Evolutionary conservation across 2,113 vertebrate genomes (phyloP).

Genomic region (Deroptyus accipitrinus): DNA sequence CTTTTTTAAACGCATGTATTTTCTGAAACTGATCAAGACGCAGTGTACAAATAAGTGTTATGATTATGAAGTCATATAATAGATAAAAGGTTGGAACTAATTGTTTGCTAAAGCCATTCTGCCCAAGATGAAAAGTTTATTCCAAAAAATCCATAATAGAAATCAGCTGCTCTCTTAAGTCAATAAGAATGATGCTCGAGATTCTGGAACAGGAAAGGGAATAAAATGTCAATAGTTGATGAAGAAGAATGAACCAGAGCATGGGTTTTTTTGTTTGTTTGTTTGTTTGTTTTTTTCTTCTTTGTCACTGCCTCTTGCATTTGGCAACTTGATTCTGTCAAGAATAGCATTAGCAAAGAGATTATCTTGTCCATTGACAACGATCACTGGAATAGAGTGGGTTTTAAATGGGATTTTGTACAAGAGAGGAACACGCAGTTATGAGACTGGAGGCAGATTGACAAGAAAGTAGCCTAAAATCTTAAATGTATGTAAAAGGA

Average conservation of each 20-base stretch:
- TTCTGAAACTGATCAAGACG: not conserved
- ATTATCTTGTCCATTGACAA: not conserved
- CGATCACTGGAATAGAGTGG: not conserved
- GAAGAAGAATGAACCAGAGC: not conserved
- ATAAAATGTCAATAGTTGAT: not conserved
- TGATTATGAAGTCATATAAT: not conserved
- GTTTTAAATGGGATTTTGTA: not conserved
- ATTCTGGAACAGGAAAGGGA: not conserved
- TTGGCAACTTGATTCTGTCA: not conserved
- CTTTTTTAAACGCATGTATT: not conserved
- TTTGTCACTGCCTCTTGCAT: fast-evolving
- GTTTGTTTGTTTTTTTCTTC: not conserved
- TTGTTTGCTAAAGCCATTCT: not conserved
- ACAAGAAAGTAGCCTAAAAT: not conserved
- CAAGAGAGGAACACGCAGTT: not conserved
- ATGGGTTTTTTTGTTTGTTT: not conserved
- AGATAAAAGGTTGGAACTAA: not conserved
- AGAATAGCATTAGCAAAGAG: not conserved
- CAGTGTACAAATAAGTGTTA: not conserved
- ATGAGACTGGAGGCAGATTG: not conserved
- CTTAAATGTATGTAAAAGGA: not conserved
- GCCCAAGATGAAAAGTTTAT: not conserved
- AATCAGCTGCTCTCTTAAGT: not conserved
- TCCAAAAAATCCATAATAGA: not conserved
- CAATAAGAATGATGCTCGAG: not conserved